Evolutionary conservation across 2,888 invertebrate species (phyloP).

Genomic region (Neoaliturus tenellus): DNA sequence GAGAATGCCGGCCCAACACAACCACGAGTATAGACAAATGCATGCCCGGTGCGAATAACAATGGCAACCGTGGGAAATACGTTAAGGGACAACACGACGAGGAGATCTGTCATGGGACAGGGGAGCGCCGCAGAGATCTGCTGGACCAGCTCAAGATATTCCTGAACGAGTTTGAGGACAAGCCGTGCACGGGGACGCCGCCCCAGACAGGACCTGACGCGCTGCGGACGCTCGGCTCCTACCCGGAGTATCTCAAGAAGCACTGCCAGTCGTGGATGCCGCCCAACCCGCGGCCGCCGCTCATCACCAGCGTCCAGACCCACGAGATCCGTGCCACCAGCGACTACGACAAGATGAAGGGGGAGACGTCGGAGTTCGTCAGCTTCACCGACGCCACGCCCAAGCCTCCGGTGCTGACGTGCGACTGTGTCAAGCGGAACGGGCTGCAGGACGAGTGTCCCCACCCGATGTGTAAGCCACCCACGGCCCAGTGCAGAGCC

Average conservation of each 20-base stretch:
- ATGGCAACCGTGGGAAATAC: not conserved
- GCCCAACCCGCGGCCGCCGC: not conserved
- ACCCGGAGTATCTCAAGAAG: slow-evolving; percentile 15
- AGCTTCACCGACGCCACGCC: slow-evolving; percentile 11
- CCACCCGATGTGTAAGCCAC: slow-evolving; percentile 15
- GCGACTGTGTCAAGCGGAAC: slow-evolving; percentile 34
- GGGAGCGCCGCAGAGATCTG: not conserved
- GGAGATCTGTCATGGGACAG: slow-evolving; percentile 6
- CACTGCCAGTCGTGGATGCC: slow-evolving; percentile 47
- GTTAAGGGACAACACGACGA: not conserved
- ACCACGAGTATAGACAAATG: not conserved
- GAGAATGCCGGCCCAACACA: not conserved
- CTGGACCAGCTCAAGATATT: slow-evolving; percentile 34
- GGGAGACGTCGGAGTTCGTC: not conserved
- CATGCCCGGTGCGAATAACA: not conserved
- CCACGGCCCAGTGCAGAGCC: slow-evolving; percentile 14
- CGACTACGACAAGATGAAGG: slow-evolving; percentile 32
- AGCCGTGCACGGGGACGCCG: not conserved
- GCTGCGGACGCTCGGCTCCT: not conserved
- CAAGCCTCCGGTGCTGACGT: not conserved
- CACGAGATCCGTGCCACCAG: slow-evolving; percentile 37
- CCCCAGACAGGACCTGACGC: not conserved
- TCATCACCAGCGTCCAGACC: slow-evolving; percentile 31
- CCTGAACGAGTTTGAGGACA: slow-evolving; percentile 37
- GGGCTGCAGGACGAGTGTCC: slow-evolving; percentile 30